Conservation (phyloP, 1,140 invertebrate species). For the Procambarus virginalis region DNA sequence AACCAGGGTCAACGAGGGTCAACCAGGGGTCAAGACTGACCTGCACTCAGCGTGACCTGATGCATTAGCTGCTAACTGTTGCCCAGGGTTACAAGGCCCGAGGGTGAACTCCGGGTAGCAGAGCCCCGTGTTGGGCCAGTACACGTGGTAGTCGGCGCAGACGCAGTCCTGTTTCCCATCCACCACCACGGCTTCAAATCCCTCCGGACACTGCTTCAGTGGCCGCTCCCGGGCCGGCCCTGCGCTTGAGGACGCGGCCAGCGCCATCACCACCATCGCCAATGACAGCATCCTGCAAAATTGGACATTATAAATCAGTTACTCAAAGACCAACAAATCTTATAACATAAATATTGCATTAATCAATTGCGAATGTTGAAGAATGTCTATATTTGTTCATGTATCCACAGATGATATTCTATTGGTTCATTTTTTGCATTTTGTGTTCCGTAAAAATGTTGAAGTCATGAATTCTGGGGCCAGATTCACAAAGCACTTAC, state of each 20-base stretch:
- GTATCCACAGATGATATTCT: too few species aligned
- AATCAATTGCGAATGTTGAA: too few species aligned
- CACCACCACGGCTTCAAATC: slow-evolving; percentile 66
- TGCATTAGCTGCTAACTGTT: slow-evolving; percentile 54
- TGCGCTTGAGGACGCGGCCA: background rate
- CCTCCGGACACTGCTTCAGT: slow-evolving; percentile 68
- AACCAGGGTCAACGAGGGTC: too few species aligned
- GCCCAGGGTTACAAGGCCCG: slow-evolving; percentile 47
- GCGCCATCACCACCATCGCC: background rate
- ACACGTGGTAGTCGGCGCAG: slow-evolving; percentile 71
- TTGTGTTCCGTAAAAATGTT: too few species aligned
- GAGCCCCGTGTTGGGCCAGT: slow-evolving; percentile 68
- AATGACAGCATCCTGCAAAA: slow-evolving; percentile 5
- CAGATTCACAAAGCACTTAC: too few species aligned
- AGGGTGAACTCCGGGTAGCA: slow-evolving; percentile 62
- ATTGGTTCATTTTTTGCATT: too few species aligned
- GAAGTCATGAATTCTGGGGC: too few species aligned
- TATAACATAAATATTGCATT: too few species aligned
- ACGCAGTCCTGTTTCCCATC: slow-evolving; percentile 70
- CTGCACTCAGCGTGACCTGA: slow-evolving; percentile 55
- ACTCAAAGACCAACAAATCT: too few species aligned
- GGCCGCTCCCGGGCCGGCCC: slow-evolving; percentile 58
- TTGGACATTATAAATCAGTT: too few species aligned
- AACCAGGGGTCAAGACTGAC: background rate
- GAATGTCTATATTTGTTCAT: too few species aligned